Conservation (phyloP, 2,888 invertebrate species). For the Xylocampa areola region DNA sequence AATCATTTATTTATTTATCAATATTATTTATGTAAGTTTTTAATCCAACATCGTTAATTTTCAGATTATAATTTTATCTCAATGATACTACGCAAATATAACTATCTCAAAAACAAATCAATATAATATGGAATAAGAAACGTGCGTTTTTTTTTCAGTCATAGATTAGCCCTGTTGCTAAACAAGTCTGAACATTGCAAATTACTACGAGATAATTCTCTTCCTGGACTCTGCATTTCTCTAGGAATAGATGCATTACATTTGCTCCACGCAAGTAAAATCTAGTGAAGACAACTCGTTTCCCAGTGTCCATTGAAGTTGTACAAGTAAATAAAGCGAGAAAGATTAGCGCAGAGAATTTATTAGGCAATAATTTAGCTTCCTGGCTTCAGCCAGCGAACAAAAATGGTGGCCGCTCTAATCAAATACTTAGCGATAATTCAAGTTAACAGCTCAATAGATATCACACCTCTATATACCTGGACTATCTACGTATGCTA, state of each 20-base stretch:
- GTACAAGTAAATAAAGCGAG: conserved; percentile 58
- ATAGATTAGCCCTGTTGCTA: no score
- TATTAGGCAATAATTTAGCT: conserved; percentile 64
- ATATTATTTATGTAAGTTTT: conserved; percentile 8
- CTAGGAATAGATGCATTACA: not conserved
- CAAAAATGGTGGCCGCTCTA: conserved; percentile 51
- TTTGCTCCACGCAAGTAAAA: conserved; percentile 19
- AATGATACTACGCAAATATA: not conserved
- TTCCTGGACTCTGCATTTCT: not conserved
- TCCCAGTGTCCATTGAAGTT: conserved; percentile 54
- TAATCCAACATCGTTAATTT: not conserved
- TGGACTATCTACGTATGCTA: conserved; percentile 19
- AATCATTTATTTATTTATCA: no score
- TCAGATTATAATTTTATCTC: not conserved
- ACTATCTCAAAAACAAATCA: not conserved
- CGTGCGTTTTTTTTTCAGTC: no score
- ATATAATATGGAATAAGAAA: no score
- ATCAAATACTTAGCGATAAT: conserved; percentile 46
- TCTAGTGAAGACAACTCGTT: conserved; percentile 33
- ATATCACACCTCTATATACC: conserved; percentile 24
- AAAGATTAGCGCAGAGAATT: conserved; percentile 63
- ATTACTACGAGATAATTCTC: no score
- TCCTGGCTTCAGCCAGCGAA: conserved; percentile 45
- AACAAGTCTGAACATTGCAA: no score
- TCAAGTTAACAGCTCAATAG: conserved; percentile 33